Evolutionary conservation across 2,113 vertebrate genomes (phyloP), one percentile per base, ranked within the genome.

Genomic region (Caranx melampygus): DNA sequence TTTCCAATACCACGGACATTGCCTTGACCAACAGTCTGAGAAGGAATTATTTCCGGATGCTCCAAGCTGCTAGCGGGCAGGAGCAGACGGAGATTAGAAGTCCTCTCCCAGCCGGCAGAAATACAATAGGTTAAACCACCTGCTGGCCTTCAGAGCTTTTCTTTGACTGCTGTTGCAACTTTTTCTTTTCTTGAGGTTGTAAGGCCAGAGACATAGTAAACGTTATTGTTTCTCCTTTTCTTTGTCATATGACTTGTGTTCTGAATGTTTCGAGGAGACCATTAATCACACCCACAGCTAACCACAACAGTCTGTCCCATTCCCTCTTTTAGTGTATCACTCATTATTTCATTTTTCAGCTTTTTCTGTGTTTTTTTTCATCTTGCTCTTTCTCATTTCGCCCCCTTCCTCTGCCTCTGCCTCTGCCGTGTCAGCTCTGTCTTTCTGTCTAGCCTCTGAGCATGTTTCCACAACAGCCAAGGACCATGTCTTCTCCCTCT

Each of bases 1-100:
- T 89, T 92, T 92, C 89, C 84, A 92, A 92, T 92, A 90, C 85
- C 89, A 92, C 81, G 80, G 90, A 91, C 91, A 87, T 87, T 92
- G 87, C 88, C 86, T 90, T 80, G 73, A 85, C 89, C 92, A 90
- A 81, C 85, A 83, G 88, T 79, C 89, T 92, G 90, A 88, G 87
- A 86, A 89, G 75, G 89, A 93, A 90, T 92, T 89, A 89, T 91
- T 90, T 90, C 90, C 88, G 84, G 83, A 91, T 89, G 89, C 90
- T 89, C 67, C 74, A 42, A 87, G 86, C 69, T 11, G 81, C 87
- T 86, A 47, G 61, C 5, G 42, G 87, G 85, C 77, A 88, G 78
- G 44, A 64, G 81, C 80, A 78, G 66, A 66, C 81, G 14, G 47
- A 90, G 91, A 91, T 92, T 89, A 78, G 87, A 91, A 89, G 79